Evolutionary conservation across 2,888 invertebrate species (phyloP).

Genomic region (Nomada ferruginata): DNA sequence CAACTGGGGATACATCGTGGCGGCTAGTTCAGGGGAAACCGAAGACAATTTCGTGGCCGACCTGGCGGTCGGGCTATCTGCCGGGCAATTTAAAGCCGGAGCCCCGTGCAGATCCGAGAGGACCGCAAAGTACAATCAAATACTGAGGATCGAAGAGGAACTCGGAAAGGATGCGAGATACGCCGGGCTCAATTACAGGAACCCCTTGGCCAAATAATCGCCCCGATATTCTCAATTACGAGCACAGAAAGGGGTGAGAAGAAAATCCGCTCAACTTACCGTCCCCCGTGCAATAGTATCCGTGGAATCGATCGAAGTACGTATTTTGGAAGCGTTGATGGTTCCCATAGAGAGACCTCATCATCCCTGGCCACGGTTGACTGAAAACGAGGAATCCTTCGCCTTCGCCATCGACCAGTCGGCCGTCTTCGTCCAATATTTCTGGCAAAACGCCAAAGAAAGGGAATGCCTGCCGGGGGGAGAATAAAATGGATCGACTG

Average conservation of each 20-base stretch:
- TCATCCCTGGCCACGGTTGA: slow-evolving; percentile 99
- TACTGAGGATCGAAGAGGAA: slow-evolving; percentile 81
- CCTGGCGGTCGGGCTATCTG: slow-evolving; percentile 77
- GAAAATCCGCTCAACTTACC: slow-evolving; percentile 86
- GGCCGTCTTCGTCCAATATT: slow-evolving; percentile 94
- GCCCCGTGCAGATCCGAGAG: slow-evolving; percentile 79
- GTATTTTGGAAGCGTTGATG: slow-evolving; percentile 95
- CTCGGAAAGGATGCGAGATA: slow-evolving; percentile 77
- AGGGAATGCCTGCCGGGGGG: slow-evolving; percentile 91
- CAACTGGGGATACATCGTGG: slow-evolving; percentile 75
- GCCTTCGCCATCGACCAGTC: slow-evolving; percentile 93
- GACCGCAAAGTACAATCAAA: slow-evolving; percentile 80
- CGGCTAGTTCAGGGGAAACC: slow-evolving; percentile 76
- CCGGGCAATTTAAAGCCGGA: slow-evolving; percentile 79
- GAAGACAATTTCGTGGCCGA: slow-evolving; percentile 81
- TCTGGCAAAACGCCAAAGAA: slow-evolving; percentile 98
- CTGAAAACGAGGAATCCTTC: slow-evolving; percentile 98
- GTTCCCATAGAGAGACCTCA: slow-evolving; percentile 96
- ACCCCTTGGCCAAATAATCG: slow-evolving; percentile 60
- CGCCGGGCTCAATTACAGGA: slow-evolving; percentile 74
- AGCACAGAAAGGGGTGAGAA: neutral
- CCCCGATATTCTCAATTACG: neutral
- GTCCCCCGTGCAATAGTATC: slow-evolving; percentile 99
- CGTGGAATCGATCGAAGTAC: slow-evolving; percentile 98
- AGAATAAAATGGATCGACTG: neutral